Evolutionary conservation across 2,888 invertebrate species (phyloP).

Genomic region (Scelioninae gen. 1): DNA sequence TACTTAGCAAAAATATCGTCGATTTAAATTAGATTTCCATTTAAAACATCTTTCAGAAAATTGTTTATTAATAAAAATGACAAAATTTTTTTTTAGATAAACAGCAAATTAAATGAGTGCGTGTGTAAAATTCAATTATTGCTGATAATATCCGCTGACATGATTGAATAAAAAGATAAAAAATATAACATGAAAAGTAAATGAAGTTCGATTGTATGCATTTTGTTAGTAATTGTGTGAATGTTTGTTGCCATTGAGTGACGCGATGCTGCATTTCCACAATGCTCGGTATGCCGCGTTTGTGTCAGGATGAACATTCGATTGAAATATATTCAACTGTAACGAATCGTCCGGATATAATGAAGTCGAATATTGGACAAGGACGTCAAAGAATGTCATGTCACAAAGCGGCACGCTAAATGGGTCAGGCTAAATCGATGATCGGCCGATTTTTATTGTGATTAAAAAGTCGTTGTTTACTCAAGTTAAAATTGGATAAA

Average conservation of each 20-base stretch:
- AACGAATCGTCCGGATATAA: constrained; percentile 54
- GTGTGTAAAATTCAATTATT: constrained; percentile 36
- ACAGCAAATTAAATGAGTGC: constrained; percentile 12
- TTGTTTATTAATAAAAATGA: not conserved
- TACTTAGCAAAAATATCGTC: too few species aligned
- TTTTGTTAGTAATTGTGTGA: constrained; percentile 38
- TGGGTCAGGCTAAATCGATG: constrained; percentile 44
- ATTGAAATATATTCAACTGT: constrained; percentile 62
- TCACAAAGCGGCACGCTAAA: constrained; percentile 26
- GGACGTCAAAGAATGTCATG: constrained; percentile 50
- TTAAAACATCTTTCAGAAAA: not conserved
- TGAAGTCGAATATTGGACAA: constrained; percentile 64
- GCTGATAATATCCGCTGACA: constrained; percentile 21
- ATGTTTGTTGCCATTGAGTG: constrained; percentile 49
- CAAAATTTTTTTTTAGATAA: not conserved
- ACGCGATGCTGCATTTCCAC: constrained; percentile 45
- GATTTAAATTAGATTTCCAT: too few species aligned
- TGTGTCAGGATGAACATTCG: constrained; percentile 54
- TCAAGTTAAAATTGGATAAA: constrained; percentile 6
- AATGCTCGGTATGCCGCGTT: constrained; percentile 27
- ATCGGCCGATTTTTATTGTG: constrained; percentile 31
- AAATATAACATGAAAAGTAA: constrained; percentile 37
- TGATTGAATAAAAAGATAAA: constrained; percentile 17
- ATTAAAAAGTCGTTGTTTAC: constrained; percentile 5
- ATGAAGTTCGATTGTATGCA: constrained; percentile 41